Base-by-base conservation (phyloP, 92 coral and sea anemone genomes). In the Pocillopora meandrina region DNA sequence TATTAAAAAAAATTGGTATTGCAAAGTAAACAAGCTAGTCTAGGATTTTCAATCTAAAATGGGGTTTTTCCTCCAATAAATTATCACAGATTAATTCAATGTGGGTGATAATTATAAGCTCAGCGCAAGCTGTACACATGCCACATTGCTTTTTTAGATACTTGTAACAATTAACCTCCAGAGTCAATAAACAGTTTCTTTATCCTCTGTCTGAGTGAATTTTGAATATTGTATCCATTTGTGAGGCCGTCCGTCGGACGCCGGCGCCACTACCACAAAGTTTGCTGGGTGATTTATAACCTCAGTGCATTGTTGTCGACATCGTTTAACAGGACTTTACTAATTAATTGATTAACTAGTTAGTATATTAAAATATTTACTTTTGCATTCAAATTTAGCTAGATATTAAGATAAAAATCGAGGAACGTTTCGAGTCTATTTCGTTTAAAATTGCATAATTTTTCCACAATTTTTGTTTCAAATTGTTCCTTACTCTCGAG, bases 141-240 rank as follows among this genome's bases (percentile, higher is more conserved):
- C 5, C 64, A 60, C 0, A 0, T 60, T 60, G 13, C 18, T 3
- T 11, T 35, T 52, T 26, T 26, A 26, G 31, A 26, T 26, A 26
- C 31, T 26, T 26, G 31, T 55, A 73, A 73, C 77, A 74, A 56
- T 49, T 74, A 47, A 74, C 78, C 64, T 56, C 78, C 52, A 57
- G 78, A 56, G 78, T 74, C 64, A 19, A 74, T 74, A 12, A 57
- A 74, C 9, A 74, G 65, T 74, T 74, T 57, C 65, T 17, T 56
- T 19, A n/a, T 55, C 33, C 78, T 74, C 20, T 56, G 78, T 9
- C 78, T 21, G 61, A 74, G 56, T 6, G 78, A 19, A 26, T n/a
- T 57, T 62, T 74, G 64, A 42, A 74, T 74, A 64, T 74, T 74
- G 59, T 74, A 74, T 74, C 78, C 65, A 52, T 56, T 74, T 74